These are phyloP conservation scores for Rambutsinella grinnellia DNA, from an alignment of 2,888 invertebrate genomes.

Conservation along the genomic window DNA sequence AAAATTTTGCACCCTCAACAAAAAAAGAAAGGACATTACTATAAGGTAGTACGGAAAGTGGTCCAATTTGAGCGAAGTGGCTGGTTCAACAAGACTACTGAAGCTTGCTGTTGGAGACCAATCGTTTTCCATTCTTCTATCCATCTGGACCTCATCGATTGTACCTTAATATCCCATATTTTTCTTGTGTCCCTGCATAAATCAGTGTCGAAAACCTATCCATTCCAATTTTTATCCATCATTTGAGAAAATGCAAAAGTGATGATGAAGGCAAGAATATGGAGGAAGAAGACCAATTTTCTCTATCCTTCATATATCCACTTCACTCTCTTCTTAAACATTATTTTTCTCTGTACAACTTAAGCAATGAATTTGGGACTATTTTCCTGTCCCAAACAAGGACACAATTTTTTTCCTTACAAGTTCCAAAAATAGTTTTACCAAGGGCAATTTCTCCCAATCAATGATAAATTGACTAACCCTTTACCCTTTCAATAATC, in stretches of 20 bases:
- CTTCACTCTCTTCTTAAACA: not conserved
- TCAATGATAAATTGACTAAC: constrained; percentile 18
- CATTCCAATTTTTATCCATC: constrained; percentile 41
- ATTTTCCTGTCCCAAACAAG: not conserved
- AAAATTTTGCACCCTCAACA: not conserved
- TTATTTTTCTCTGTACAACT: not conserved
- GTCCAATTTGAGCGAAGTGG: too few species aligned
- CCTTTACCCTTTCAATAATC: not conserved
- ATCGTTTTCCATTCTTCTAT: not conserved
- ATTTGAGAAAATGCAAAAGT: constrained; percentile 27
- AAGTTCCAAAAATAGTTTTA: not conserved
- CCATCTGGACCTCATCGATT: not conserved
- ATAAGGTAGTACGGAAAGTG: too few species aligned
- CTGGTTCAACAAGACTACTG: too few species aligned
- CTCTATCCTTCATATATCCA: not conserved
- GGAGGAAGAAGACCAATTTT: not conserved
- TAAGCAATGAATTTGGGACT: too few species aligned
- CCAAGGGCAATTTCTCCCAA: not conserved
- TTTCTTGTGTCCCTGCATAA: constrained; percentile 34
- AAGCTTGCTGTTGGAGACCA: too few species aligned
- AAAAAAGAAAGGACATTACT: too few species aligned
- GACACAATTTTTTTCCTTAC: not conserved
- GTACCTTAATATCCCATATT: not conserved
- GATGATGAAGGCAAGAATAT: constrained; percentile 27
- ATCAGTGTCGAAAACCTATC: constrained; percentile 46